These are phyloP conservation scores for Ariopsis seemanni DNA, from an alignment of 2,113 vertebrate genomes.

Conservation along the genomic window DNA sequence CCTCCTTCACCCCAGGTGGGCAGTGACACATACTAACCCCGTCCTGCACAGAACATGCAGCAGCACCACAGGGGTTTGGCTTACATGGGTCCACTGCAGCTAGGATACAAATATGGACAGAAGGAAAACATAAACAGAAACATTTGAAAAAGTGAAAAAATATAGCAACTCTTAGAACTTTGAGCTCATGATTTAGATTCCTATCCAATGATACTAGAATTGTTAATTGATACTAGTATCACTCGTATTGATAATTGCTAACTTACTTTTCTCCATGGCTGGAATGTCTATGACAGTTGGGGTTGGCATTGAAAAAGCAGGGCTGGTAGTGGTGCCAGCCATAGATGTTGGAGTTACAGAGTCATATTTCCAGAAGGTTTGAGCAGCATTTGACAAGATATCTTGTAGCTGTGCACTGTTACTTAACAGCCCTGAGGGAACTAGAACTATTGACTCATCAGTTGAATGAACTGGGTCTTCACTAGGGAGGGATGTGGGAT, in stretches of 20 bases:
- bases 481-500: slow-evolving; percentile 27
- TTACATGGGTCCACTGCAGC: slow-evolving; percentile 64
- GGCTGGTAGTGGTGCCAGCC: slow-evolving; percentile 44
- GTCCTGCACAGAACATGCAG: slow-evolving; percentile 64
- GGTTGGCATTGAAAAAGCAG: slow-evolving; percentile 45
- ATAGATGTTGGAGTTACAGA: slow-evolving; percentile 33
- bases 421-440: slow-evolving; percentile 62
- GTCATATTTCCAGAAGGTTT: slow-evolving; percentile 40
- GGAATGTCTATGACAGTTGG: slow-evolving; percentile 45
- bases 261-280: slow-evolving; percentile 53
- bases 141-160: neutral
- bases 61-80: slow-evolving; percentile 66
- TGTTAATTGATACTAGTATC: neutral
- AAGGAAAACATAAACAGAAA: slow-evolving; percentile 4
- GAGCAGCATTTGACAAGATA: slow-evolving; percentile 50
- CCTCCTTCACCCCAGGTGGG: slow-evolving; percentile 48
- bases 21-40: slow-evolving; percentile 61
- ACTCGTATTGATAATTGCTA: neutral
- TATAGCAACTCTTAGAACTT: neutral
- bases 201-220: neutral
- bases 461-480: slow-evolving; percentile 53
- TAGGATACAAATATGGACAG: slow-evolving; percentile 5
- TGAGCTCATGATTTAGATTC: neutral
- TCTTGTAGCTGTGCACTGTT: slow-evolving; percentile 61
- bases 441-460: slow-evolving; percentile 59